These are phyloP conservation scores for Scaptomyza parva DNA, from an alignment of 2,888 invertebrate genomes.

Conservation along the genomic window DNA sequence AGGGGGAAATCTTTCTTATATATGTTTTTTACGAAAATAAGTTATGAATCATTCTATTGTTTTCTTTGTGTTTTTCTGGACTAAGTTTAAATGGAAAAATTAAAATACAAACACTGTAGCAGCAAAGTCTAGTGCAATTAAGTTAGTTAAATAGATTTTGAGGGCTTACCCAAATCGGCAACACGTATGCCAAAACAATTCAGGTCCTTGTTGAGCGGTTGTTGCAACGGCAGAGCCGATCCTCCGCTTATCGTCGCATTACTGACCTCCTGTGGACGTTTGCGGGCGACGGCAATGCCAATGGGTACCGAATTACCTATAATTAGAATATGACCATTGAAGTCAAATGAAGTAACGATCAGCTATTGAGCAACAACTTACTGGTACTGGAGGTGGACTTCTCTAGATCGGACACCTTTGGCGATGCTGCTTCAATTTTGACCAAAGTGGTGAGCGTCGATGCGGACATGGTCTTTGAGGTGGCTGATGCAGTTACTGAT, in stretches of 20 bases:
- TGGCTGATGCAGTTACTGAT: constrained; percentile 71
- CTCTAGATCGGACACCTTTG: constrained; percentile 82
- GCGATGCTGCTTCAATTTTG: constrained; percentile 84
- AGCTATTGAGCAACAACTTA: constrained; percentile 38
- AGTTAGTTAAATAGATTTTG: background rate
- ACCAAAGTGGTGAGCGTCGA: constrained; percentile 83
- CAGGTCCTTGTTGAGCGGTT: constrained; percentile 83
- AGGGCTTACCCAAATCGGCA: constrained; percentile 83
- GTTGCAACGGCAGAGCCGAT: constrained; percentile 76
- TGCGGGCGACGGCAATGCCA: constrained; percentile 93
- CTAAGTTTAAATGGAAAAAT: too few relatives aligned
- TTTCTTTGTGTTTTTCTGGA: too few relatives aligned
- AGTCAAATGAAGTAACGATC: background rate
- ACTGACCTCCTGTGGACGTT: constrained; percentile 86
- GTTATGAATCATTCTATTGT: too few relatives aligned
- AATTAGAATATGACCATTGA: constrained; percentile 8
- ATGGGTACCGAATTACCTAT: constrained; percentile 89
- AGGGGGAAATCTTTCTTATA: too few relatives aligned
- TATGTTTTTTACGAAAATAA: too few relatives aligned
- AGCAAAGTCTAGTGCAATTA: background rate
- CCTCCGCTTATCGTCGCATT: constrained; percentile 64
- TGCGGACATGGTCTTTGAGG: constrained; percentile 82
- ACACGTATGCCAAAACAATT: constrained; percentile 84
- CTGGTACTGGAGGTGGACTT: constrained; percentile 74
- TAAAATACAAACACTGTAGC: too few relatives aligned